A percentile compares a stretch with the other conserved stretches of the same genome.
Conservation (phyloP, 2,888 invertebrate genomes). For the Apoda limacodes region DNA sequence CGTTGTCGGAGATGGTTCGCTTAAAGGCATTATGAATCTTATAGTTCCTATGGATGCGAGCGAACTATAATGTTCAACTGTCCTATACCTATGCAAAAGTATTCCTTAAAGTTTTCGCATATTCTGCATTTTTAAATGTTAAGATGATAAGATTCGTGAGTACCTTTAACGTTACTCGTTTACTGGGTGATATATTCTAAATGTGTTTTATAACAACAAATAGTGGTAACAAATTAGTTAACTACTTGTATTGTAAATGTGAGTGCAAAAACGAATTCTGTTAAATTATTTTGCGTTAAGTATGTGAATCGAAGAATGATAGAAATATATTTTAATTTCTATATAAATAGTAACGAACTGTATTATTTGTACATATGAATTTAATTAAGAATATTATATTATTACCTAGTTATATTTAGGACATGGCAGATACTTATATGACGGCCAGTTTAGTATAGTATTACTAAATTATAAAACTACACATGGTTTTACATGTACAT, state of each 20-base stretch:
- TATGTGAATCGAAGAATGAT: constrained; percentile 69
- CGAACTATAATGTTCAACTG: constrained; percentile 70
- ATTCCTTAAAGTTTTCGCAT: constrained; percentile 68
- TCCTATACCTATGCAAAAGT: constrained; percentile 64
- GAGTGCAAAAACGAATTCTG: constrained; percentile 69
- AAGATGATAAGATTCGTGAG: constrained; percentile 64
- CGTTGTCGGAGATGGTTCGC: constrained; percentile 29
- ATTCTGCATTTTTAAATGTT: constrained; percentile 67
- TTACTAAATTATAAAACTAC: constrained; percentile 72
- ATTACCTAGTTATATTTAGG: constrained; percentile 69
- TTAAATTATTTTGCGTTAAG: constrained; percentile 72
- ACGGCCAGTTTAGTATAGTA: constrained; percentile 80
- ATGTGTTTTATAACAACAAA: constrained; percentile 59
- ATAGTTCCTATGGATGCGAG: constrained; percentile 70
- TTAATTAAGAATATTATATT: constrained; percentile 73
- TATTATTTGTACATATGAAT: constrained; percentile 74
- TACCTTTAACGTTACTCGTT: constrained; percentile 64
- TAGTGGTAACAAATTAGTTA: constrained; percentile 57
- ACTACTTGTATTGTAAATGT: constrained; percentile 66
- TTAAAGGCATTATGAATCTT: constrained; percentile 67
- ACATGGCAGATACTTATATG: constrained; percentile 76
- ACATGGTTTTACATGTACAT: constrained; percentile 70
- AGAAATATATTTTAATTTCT: constrained; percentile 70
- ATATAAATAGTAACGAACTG: constrained; percentile 67
- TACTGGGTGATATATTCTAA: constrained; percentile 69